These are phyloP conservation scores for Petrolisthes cinctipes DNA, from an alignment of 2,888 invertebrate genomes.

Conservation along the genomic window DNA sequence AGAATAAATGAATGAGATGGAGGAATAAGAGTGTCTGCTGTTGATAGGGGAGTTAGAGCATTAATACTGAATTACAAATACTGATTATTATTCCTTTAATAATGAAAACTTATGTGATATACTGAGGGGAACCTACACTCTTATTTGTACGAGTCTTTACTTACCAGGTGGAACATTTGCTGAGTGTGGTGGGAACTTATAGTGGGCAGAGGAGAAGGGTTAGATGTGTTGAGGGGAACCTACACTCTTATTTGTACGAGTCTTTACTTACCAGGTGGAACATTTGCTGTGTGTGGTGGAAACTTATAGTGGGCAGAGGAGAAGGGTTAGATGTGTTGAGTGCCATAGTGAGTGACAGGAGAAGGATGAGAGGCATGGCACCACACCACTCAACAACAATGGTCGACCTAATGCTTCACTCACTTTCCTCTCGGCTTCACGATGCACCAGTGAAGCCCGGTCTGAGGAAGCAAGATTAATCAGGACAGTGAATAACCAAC, in stretches of 20 bases:
- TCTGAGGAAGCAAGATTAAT: slow-evolving; percentile 22
- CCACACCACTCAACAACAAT: slow-evolving; percentile 44
- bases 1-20: too few relatives aligned
- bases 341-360: slow-evolving; percentile 41
- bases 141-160: neutral
- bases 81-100: too few relatives aligned
- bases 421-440: slow-evolving; percentile 67
- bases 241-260: neutral
- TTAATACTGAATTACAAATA: too few relatives aligned
- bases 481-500: too few relatives aligned
- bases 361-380: neutral
- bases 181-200: too few relatives aligned
- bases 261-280: too few relatives aligned
- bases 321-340: slow-evolving; percentile 35
- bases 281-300: slow-evolving; percentile 22
- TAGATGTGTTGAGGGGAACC: slow-evolving; percentile 18
- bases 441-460: slow-evolving; percentile 44
- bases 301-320: slow-evolving; percentile 22
- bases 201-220: too few relatives aligned
- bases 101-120: too few relatives aligned
- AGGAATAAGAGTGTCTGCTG: too few relatives aligned
- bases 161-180: slow-evolving; percentile 28
- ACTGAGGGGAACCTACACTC: neutral
- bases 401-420: slow-evolving; percentile 72
- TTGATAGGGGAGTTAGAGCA: too few relatives aligned